These are phyloP conservation scores for Nylanderia fulva DNA, from an alignment of 1,140 invertebrate species.

Conservation along the genomic window DNA sequence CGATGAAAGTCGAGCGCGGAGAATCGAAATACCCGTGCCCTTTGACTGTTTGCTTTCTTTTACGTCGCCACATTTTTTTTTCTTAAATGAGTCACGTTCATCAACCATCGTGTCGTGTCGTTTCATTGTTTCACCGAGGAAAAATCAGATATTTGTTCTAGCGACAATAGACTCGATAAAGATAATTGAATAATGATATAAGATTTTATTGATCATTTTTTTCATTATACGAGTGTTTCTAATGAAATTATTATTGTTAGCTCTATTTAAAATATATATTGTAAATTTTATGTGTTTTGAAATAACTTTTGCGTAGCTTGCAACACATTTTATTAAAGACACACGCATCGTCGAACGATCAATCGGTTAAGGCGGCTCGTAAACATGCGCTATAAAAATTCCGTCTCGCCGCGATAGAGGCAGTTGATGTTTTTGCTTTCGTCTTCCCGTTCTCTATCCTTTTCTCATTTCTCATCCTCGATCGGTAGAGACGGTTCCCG, in stretches of 20 bases:
- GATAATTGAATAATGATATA: background rate
- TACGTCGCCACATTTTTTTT: constrained; percentile 4
- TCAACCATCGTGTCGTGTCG: background rate
- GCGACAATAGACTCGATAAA: background rate
- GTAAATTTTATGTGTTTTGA: background rate
- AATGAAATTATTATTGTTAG: background rate
- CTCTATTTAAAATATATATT: background rate
- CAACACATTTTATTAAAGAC: constrained; percentile 9
- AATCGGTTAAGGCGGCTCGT: constrained; percentile 43
- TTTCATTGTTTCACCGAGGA: constrained; percentile 5
- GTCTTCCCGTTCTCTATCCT: constrained; percentile 23
- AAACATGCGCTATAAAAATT: constrained; percentile 51
- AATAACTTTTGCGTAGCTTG: background rate
- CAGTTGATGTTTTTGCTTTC: constrained; percentile 49
- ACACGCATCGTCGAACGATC: constrained; percentile 43
- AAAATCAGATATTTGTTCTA: constrained; percentile 26
- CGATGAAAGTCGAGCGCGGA: constrained; percentile 37
- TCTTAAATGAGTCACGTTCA: constrained; percentile 2
- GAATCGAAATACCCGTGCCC: background rate
- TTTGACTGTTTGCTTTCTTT: constrained; percentile 7
- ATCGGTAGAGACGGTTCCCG: constrained; percentile 72
- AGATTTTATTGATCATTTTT: background rate
- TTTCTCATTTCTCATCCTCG: constrained; percentile 43
- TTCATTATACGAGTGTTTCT: too few species aligned
- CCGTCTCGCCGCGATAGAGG: constrained; percentile 67